These are phyloP conservation scores for Salmo trutta DNA, from an alignment of 2,797 vertebrate species.

Conservation along the genomic window DNA sequence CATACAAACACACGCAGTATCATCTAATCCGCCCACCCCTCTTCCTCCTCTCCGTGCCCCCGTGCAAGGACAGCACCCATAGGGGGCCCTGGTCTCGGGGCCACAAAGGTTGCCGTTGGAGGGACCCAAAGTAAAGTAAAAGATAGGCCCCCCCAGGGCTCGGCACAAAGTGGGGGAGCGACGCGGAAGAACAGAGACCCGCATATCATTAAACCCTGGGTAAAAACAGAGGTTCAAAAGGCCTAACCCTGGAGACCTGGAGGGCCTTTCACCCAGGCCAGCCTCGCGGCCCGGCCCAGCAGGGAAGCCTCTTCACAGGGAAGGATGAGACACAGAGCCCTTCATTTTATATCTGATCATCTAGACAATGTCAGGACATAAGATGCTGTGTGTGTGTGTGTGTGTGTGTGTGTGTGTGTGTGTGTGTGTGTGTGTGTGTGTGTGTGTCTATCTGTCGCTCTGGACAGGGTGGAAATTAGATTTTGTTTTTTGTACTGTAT, in stretches of 20 bases:
- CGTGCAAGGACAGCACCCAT: conserved; percentile 48
- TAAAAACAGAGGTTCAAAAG: conserved; percentile 74
- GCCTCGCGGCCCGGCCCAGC: conserved; percentile 61
- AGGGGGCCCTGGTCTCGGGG: conserved; percentile 42
- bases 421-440: no score
- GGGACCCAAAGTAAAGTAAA: conserved; percentile 70
- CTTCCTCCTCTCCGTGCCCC: conserved; percentile 5
- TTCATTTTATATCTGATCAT: neutral
- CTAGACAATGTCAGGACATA: conserved; percentile 54
- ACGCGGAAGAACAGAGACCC: conserved; percentile 66
- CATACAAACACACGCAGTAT: neutral
- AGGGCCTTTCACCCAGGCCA: conserved; percentile 66
- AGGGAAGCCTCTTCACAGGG: conserved; percentile 68
- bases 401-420: conserved; percentile 11
- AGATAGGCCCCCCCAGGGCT: conserved; percentile 59
- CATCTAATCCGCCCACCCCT: neutral
- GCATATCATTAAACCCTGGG: conserved; percentile 72
- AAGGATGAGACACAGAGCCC: conserved; percentile 65
- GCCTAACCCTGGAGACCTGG: conserved; percentile 56
- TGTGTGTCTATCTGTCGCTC: neutral
- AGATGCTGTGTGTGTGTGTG: conserved; percentile 12
- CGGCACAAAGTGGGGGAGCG: conserved; percentile 65
- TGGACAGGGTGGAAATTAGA: neutral
- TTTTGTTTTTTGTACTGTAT: neutral
- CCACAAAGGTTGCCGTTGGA: conserved; percentile 66